Percentiles rank a stretch among this genome's conserved stretches.
Evolutionary conservation across 1,140 invertebrate species (phyloP).

Genomic region (Drosophila quadrilineata): DNA sequence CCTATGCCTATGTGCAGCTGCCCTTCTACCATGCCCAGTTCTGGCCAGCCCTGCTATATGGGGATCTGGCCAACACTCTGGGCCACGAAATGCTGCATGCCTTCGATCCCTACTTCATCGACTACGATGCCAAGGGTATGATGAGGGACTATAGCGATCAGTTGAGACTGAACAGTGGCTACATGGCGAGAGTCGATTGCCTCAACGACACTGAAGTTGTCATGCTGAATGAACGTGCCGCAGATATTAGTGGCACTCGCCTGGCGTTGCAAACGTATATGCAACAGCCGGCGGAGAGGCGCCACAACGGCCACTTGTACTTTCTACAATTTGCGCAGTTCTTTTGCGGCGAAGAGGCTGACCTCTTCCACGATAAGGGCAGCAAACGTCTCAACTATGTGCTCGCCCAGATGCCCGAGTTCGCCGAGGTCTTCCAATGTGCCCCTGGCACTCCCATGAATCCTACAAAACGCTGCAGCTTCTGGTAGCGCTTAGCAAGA

Average conservation of each 20-base stretch:
- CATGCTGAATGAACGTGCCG: slow-evolving; percentile 49
- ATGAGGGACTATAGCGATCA: slow-evolving; percentile 53
- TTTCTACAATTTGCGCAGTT: slow-evolving; percentile 74
- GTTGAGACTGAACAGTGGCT: slow-evolving; percentile 20
- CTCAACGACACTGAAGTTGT: slow-evolving; percentile 41
- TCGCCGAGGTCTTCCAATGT: slow-evolving; percentile 88
- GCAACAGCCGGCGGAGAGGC: slow-evolving; percentile 8
- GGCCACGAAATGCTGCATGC: slow-evolving; percentile 72
- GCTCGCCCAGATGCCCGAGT: slow-evolving; percentile 91
- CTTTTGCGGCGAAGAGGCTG: slow-evolving; percentile 68
- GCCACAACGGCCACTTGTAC: slow-evolving; percentile 44
- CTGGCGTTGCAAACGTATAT: slow-evolving; percentile 56
- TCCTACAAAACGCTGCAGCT: slow-evolving; percentile 89
- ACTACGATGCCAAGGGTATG: slow-evolving; percentile 55
- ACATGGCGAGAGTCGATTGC: slow-evolving; percentile 33
- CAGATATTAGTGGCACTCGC: slow-evolving; percentile 69
- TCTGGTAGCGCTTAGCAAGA: slow-evolving; percentile 86
- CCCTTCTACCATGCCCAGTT: slow-evolving; percentile 61
- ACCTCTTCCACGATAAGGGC: slow-evolving; percentile 91
- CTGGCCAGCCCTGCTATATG: slow-evolving; percentile 60
- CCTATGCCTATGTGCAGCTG: slow-evolving; percentile 63
- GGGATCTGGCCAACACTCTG: slow-evolving; percentile 63
- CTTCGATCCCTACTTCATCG: slow-evolving; percentile 59
- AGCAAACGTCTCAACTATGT: slow-evolving; percentile 89
- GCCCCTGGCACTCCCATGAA: slow-evolving; percentile 89